Evolutionary conservation across 1,140 invertebrate genomes (phyloP).

Genomic region (Hermatobates lingyangjiaoensis): DNA sequence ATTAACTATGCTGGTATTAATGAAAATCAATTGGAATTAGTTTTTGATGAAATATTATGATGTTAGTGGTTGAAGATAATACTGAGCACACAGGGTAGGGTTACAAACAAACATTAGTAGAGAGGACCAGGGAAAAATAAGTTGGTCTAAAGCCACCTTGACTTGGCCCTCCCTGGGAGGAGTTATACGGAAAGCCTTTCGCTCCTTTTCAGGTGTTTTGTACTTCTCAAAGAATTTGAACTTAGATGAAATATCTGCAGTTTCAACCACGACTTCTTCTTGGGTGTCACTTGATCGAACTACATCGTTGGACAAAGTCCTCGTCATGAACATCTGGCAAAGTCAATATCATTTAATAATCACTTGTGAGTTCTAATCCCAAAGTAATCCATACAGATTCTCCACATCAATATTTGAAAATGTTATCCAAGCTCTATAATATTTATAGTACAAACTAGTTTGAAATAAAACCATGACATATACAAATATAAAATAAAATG

Average conservation of each 20-base stretch:
- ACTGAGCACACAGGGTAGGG: slow-evolving; percentile 6
- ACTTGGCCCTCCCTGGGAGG: slow-evolving; percentile 55
- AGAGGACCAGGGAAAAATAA: too few relatives aligned
- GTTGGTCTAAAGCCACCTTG: slow-evolving; percentile 30
- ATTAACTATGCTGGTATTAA: too few relatives aligned
- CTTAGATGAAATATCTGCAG: slow-evolving; percentile 58
- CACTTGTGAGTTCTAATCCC: too few relatives aligned
- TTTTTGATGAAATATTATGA: slow-evolving; percentile 1
- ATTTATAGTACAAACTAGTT: too few relatives aligned
- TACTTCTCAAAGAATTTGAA: slow-evolving; percentile 86
- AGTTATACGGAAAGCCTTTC: slow-evolving; percentile 63
- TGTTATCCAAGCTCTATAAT: too few relatives aligned
- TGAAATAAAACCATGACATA: too few relatives aligned
- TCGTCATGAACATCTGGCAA: too few relatives aligned
- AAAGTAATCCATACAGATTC: too few relatives aligned
- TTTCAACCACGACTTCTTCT: slow-evolving; percentile 58
- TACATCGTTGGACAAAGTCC: slow-evolving; percentile 34
- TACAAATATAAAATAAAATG: too few relatives aligned
- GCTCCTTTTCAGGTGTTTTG: slow-evolving; percentile 43
- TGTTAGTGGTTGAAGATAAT: not conserved
- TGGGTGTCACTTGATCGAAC: slow-evolving; percentile 45
- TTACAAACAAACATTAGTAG: too few relatives aligned
- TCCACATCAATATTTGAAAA: too few relatives aligned
- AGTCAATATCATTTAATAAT: too few relatives aligned
- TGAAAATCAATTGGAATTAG: slow-evolving; percentile 1